Evolutionary conservation across 2,113 vertebrate species (phyloP).

Genomic region (Cephalophus harveyi): DNA sequence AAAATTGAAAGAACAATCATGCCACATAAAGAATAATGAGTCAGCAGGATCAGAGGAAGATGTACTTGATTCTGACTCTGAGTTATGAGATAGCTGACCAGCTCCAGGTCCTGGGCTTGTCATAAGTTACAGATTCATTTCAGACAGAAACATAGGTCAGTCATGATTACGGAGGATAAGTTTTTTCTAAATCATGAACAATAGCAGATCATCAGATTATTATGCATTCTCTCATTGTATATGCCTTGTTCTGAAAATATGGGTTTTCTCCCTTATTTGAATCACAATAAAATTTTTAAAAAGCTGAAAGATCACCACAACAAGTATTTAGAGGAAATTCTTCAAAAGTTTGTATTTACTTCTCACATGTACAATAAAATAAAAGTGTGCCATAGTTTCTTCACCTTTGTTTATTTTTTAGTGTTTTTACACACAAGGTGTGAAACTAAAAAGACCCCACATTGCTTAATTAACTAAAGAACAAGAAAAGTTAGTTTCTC

Average conservation of each 20-base stretch:
- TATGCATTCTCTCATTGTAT: background rate
- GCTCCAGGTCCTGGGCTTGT: background rate
- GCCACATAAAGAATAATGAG: background rate
- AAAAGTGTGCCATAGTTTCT: background rate
- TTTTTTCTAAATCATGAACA: background rate
- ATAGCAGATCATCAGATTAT: background rate
- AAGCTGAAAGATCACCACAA: background rate
- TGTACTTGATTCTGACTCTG: background rate
- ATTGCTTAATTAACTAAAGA: background rate
- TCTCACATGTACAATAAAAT: conserved; percentile 27
- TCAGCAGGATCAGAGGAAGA: background rate
- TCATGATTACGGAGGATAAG: background rate
- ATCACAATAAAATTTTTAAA: background rate
- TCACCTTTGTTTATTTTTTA: background rate
- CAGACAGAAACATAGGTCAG: background rate
- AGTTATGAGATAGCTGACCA: background rate
- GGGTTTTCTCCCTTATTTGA: background rate
- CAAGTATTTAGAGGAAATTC: conserved; percentile 16
- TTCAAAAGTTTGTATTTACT: background rate
- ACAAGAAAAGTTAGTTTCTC: background rate
- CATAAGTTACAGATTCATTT: background rate
- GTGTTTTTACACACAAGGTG: background rate
- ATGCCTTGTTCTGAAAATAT: background rate
- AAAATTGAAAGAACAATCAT: background rate
- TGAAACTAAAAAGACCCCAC: background rate